These are phyloP conservation scores for Tethea ocularis DNA, from an alignment of 2,888 invertebrate species.

Conservation along the genomic window DNA sequence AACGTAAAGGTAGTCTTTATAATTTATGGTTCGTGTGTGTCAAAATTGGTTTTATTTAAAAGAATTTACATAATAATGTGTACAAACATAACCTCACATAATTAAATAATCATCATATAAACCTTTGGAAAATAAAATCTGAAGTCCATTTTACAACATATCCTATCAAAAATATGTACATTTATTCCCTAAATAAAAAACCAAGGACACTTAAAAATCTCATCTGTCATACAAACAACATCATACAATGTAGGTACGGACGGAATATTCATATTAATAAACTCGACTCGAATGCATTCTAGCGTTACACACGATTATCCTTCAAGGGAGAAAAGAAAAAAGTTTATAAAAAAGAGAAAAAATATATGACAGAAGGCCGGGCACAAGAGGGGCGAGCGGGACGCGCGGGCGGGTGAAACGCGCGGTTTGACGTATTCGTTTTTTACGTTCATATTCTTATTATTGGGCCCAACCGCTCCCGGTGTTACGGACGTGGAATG, in stretches of 20 bases:
- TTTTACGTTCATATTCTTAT: slow-evolving; percentile 81
- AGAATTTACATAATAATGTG: too few relatives aligned
- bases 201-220: slow-evolving; percentile 18
- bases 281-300: slow-evolving; percentile 62
- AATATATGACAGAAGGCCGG: slow-evolving; percentile 61
- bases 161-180: neutral
- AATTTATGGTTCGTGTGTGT: too few relatives aligned
- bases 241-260: slow-evolving; percentile 44
- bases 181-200: neutral
- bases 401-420: slow-evolving; percentile 69
- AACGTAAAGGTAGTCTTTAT: slow-evolving; percentile 5
- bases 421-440: slow-evolving; percentile 75
- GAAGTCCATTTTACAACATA: neutral
- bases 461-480: slow-evolving; percentile 81
- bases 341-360: slow-evolving; percentile 36
- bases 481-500: slow-evolving; percentile 83
- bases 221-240: slow-evolving; percentile 37
- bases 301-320: slow-evolving; percentile 79
- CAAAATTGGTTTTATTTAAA: too few relatives aligned
- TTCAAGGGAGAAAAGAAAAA: slow-evolving; percentile 55
- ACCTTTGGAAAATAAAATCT: too few relatives aligned
- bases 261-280: slow-evolving; percentile 67
- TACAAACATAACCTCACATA: too few relatives aligned
- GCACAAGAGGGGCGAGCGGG: slow-evolving; percentile 37
- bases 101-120: too few relatives aligned